These are phyloP conservation scores for Liparis tanakae DNA, from an alignment of 2,797 vertebrate species.

Conservation along the genomic window DNA sequence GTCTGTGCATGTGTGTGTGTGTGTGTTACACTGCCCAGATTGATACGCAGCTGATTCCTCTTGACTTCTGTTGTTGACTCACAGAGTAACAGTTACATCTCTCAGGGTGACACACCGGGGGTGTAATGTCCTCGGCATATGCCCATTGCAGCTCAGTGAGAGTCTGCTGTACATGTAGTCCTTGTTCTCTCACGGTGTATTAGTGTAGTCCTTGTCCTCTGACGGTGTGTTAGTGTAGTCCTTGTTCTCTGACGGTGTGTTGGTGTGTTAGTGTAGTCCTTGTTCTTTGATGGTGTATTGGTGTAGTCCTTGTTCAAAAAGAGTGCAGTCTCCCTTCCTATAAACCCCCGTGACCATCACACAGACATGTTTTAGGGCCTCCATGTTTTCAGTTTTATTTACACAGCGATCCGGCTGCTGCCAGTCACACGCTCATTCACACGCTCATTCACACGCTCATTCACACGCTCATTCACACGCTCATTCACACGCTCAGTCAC, in stretches of 20 bases:
- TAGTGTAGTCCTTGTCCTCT: no score
- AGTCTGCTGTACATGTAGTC: neutral
- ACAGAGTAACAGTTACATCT: neutral
- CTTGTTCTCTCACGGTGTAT: neutral
- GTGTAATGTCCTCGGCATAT: neutral
- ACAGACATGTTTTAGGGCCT: neutral
- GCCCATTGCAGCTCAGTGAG: neutral
- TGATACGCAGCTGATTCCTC: neutral
- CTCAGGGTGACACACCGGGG: neutral
- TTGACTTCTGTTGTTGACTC: neutral
- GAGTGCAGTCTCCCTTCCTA: neutral
- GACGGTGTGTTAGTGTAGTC: no score
- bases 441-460: no score
- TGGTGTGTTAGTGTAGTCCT: neutral
- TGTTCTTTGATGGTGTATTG: neutral
- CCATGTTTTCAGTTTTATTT: conserved; percentile 4
- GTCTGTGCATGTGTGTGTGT: neutral
- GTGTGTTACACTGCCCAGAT: neutral
- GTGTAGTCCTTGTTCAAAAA: neutral
- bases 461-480: no score
- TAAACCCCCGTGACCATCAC: neutral
- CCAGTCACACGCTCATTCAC: neutral
- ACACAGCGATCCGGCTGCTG: neutral
- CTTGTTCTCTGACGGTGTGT: no score
- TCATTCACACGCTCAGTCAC: no score